Percentiles rank a stretch among this genome's conserved stretches.
phyloP scores from a whole-genome alignment of 2,888 invertebrate genomes.

The Pristionchus entomophagus region DNA sequence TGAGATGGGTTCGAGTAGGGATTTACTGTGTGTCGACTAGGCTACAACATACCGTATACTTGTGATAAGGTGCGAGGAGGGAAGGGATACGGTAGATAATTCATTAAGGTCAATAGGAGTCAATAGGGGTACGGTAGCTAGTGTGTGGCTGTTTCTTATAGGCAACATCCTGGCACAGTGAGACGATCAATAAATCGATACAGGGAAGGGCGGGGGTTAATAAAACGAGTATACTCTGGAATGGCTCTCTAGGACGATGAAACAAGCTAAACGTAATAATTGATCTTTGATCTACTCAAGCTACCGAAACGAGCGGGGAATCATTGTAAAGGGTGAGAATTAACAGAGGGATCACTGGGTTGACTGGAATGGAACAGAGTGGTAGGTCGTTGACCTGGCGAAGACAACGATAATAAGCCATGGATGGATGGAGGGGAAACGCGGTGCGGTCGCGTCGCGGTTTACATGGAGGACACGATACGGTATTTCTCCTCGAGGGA shows the following conservation, averaged over 20 bases:
- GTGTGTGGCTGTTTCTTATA: constrained; percentile 12
- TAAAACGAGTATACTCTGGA: constrained; percentile 42
- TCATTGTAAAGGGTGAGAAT: background rate
- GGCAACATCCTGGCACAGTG: constrained; percentile 43
- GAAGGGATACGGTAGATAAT: background rate
- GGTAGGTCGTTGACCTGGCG: background rate
- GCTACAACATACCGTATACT: constrained; percentile 36
- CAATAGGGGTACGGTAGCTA: background rate
- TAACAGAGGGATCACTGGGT: constrained; percentile 29
- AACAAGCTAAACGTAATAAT: constrained; percentile 24
- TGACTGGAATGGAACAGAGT: constrained; percentile 31
- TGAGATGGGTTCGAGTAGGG: constrained; percentile 30
- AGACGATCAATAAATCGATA: constrained; percentile 32
- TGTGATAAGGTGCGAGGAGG: constrained; percentile 23
- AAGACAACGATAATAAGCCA: constrained; percentile 33
- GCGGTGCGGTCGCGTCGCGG: background rate
- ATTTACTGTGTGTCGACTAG: constrained; percentile 37
- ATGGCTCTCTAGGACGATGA: constrained; percentile 27
- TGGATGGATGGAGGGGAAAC: background rate
- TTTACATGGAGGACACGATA: constrained; percentile 70
- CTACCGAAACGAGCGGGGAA: constrained; percentile 7
- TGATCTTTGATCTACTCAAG: constrained; percentile 45
- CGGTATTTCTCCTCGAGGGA: constrained; percentile 72
- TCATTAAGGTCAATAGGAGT: background rate
- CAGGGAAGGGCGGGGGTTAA: background rate